These are phyloP conservation scores for Melipona beecheii DNA, from an alignment of 2,888 invertebrate species.

Conservation along the genomic window DNA sequence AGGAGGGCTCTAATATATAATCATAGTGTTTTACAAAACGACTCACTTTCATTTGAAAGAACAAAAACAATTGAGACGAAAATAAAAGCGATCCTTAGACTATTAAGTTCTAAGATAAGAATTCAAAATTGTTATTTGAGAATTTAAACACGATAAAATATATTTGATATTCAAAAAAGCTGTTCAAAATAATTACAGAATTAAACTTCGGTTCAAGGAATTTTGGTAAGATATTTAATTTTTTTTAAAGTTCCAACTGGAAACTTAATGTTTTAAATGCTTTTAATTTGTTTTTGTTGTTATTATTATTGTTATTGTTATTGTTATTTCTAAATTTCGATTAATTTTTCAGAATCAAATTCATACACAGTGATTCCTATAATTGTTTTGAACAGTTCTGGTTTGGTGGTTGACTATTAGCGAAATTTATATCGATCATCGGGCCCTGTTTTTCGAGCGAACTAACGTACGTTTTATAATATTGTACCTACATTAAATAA, in stretches of 20 bases:
- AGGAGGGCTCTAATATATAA: slow-evolving; percentile 57
- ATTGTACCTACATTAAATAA: slow-evolving; percentile 60
- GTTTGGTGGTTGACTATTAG: not conserved
- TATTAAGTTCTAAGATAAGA: not conserved
- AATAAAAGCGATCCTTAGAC: not conserved
- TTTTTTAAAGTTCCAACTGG: not conserved
- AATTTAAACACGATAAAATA: not conserved
- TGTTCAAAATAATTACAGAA: slow-evolving; percentile 22
- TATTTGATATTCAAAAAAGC: not conserved
- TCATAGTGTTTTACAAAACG: slow-evolving; percentile 39
- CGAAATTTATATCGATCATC: slow-evolving; percentile 31
- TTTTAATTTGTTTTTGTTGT: not conserved
- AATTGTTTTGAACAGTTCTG: slow-evolving; percentile 23
- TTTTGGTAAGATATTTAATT: not conserved
- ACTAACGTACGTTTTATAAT: slow-evolving; percentile 64
- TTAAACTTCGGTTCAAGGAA: not conserved
- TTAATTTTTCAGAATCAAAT: slow-evolving; percentile 4
- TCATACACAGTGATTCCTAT: not conserved
- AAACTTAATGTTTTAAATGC: not conserved
- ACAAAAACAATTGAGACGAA: not conserved
- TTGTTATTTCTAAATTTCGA: not conserved
- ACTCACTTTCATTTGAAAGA: slow-evolving; percentile 43
- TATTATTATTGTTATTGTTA: too few species aligned
- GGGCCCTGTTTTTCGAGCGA: slow-evolving; percentile 68
- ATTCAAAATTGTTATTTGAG: not conserved